A percentile compares a stretch with the other conserved stretches of the same genome.
These are phyloP conservation scores for Sapayoa aenigma DNA, from an alignment of 2,113 vertebrate species.

Conservation along the genomic window DNA sequence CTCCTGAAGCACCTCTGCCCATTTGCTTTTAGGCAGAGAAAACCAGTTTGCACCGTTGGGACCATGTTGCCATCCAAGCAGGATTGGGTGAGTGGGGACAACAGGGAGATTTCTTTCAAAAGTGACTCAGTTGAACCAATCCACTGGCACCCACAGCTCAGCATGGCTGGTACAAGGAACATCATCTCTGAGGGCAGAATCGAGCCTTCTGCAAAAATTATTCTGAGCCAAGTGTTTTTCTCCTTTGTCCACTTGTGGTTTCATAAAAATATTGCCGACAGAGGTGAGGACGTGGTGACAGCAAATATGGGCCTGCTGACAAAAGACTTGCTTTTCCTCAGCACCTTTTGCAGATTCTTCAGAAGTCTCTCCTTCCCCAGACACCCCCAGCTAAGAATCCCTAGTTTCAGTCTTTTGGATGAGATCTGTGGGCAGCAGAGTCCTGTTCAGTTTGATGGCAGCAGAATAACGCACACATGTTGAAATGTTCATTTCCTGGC, in stretches of 20 bases:
- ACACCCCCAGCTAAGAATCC: not conserved
- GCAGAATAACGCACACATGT: not conserved
- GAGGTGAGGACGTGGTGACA: not conserved
- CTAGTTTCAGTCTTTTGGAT: not conserved
- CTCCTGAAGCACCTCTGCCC: not conserved
- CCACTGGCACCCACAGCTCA: not conserved
- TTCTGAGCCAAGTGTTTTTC: not conserved
- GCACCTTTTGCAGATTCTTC: not conserved
- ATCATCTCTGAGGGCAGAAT: not conserved
- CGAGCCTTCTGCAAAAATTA: not conserved
- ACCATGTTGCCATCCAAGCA: not conserved
- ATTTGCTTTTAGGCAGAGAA: not conserved
- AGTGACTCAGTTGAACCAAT: not conserved
- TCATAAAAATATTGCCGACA: not conserved
- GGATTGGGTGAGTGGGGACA: not conserved
- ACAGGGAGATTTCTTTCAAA: not conserved
- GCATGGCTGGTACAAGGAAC: rapidly evolving
- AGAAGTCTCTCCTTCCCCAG: not conserved
- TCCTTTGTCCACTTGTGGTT: not conserved
- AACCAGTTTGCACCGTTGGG: not conserved
- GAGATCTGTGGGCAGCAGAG: not conserved
- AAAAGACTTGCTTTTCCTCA: not conserved
- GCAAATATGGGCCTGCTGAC: not conserved
- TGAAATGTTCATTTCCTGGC: not conserved
- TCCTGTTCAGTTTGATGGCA: not conserved